A percentile compares a stretch with the other conserved stretches of the same genome.
Conservation (phyloP, 2,797 vertebrate species). For the Clarias platycephalus region DNA sequence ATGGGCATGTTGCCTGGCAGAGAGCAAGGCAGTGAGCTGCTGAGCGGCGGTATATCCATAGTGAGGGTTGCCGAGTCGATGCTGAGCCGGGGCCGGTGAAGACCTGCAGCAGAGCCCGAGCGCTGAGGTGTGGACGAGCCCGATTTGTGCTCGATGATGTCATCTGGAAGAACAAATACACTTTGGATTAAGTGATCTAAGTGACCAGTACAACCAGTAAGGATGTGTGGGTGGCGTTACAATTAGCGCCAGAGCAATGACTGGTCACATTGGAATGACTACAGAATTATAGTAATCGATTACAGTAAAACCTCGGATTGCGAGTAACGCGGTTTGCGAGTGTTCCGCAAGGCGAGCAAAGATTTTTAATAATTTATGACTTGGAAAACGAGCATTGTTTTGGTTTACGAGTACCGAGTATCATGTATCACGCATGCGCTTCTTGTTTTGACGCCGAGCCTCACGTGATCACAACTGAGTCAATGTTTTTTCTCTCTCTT, state of each 20-base stretch:
- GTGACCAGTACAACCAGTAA: neutral
- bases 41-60: slow-evolving; percentile 77
- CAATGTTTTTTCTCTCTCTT: too few relatives aligned
- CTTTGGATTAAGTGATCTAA: neutral
- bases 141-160: slow-evolving; percentile 87
- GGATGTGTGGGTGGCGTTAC: neutral
- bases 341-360: too few relatives aligned
- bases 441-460: too few relatives aligned
- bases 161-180: slow-evolving; percentile 73
- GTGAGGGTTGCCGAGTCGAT: slow-evolving; percentile 80
- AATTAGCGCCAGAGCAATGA: neutral
- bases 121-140: slow-evolving; percentile 93
- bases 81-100: slow-evolving; percentile 88
- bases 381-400: too few relatives aligned
- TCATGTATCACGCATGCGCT: too few relatives aligned
- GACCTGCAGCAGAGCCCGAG: slow-evolving; percentile 85
- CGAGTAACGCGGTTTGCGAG: too few relatives aligned
- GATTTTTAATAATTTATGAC: too few relatives aligned
- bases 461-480: too few relatives aligned
- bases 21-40: slow-evolving; percentile 85
- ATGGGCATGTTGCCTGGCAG: slow-evolving; percentile 78
- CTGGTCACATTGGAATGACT: neutral
- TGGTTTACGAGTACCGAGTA: too few relatives aligned
- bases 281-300: neutral
- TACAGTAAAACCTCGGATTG: neutral